Percentiles rank a stretch among this genome's conserved stretches.
These are phyloP conservation scores for Cololabis saira DNA, from an alignment of 2,113 vertebrate genomes.

Conservation along the genomic window DNA sequence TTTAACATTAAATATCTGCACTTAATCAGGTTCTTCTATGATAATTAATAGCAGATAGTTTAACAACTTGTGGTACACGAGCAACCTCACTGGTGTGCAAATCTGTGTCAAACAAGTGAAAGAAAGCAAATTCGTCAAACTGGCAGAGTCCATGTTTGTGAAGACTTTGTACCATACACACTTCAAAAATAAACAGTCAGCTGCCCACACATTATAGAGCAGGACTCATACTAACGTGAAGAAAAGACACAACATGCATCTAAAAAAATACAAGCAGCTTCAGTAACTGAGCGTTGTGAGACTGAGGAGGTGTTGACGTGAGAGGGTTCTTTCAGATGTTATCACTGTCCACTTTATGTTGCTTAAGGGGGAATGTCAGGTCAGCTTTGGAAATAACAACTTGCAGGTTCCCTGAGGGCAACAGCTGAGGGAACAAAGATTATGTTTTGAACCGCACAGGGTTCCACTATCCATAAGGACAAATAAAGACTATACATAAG, in stretches of 20 bases:
- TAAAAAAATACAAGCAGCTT: not conserved
- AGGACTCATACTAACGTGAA: not conserved
- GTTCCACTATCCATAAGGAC: slow-evolving; percentile 24
- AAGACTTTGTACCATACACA: slow-evolving; percentile 70
- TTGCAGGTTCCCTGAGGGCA: slow-evolving; percentile 23
- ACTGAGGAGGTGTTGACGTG: slow-evolving; percentile 7
- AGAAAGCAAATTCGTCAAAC: slow-evolving; percentile 33
- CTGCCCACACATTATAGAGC: slow-evolving; percentile 8
- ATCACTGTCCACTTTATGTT: slow-evolving; percentile 27
- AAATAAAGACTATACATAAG: slow-evolving; percentile 28
- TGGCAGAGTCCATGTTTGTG: slow-evolving; percentile 57
- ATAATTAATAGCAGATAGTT: no score
- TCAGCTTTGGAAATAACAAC: slow-evolving; percentile 54
- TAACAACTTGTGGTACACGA: no score
- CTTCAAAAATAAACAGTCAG: slow-evolving; percentile 56
- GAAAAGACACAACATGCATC: not conserved
- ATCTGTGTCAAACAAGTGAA: slow-evolving; percentile 11
- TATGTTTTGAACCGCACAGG: slow-evolving; percentile 36
- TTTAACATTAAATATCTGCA: no score
- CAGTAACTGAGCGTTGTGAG: slow-evolving; percentile 4
- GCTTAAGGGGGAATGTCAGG: slow-evolving; percentile 41
- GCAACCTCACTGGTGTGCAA: no score
- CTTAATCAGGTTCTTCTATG: no score
- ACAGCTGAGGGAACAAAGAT: slow-evolving; percentile 50
- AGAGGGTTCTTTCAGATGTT: slow-evolving; percentile 23